A percentile compares a stretch with the other conserved stretches of the same genome.
phyloP scores from a whole-genome alignment of 2,797 vertebrate species.

The Urocyon cinereoargenteus region DNA sequence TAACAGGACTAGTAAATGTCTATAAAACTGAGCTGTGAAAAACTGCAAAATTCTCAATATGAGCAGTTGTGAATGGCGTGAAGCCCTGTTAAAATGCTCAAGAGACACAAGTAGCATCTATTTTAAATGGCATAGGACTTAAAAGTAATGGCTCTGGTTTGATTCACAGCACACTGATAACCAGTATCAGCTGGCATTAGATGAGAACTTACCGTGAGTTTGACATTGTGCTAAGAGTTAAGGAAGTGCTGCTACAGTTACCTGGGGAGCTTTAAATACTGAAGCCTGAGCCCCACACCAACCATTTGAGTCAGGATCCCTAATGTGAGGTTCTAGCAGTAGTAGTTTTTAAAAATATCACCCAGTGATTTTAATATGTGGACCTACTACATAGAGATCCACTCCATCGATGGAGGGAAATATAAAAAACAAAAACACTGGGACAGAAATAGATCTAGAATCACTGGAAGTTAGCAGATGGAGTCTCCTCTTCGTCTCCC shows the following conservation, averaged over 20 bases:
- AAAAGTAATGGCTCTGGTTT: conserved; percentile 55
- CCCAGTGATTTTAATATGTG: neutral
- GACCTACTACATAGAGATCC: neutral
- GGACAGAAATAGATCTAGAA: neutral
- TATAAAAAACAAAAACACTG: neutral
- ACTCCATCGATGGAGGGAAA: neutral
- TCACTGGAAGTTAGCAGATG: neutral
- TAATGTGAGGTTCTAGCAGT: neutral
- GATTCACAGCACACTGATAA: conserved; percentile 49
- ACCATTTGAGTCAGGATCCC: neutral
- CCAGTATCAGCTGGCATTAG: conserved; percentile 21
- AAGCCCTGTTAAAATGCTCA: conserved; percentile 66
- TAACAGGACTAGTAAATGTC: conserved; percentile 67
- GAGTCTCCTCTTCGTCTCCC: neutral
- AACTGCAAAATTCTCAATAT: conserved; percentile 74
- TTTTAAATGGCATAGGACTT: conserved; percentile 63
- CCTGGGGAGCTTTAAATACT: neutral
- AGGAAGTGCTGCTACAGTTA: neutral
- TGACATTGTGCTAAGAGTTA: neutral
- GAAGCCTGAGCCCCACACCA: neutral
- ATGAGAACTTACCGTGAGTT: conserved; percentile 2
- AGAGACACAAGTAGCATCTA: conserved; percentile 49
- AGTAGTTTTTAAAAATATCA: neutral
- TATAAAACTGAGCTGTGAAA: conserved; percentile 75
- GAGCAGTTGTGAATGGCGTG: conserved; percentile 57